Conservation (phyloP, 2,113 vertebrate genomes). For the Pygoscelis adeliae region DNA sequence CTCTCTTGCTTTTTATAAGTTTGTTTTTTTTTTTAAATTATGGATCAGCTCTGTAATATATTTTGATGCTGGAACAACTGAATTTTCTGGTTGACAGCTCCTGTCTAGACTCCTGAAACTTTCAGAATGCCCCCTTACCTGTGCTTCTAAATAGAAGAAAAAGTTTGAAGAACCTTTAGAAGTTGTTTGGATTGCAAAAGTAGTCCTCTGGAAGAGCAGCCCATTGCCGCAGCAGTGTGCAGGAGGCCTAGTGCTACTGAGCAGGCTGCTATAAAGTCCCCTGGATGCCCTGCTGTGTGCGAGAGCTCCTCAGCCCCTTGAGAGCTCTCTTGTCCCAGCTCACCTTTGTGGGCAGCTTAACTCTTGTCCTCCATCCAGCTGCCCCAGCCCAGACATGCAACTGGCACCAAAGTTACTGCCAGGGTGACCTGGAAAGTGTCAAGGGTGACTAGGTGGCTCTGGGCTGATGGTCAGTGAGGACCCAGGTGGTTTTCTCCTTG, state of each 20-base stretch:
- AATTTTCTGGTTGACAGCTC: not conserved
- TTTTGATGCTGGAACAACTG: not conserved
- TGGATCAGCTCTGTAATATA: not conserved
- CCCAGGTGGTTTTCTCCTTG: not conserved
- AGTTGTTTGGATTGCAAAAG: not conserved
- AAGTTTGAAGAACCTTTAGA: not conserved
- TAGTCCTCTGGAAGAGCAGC: not conserved
- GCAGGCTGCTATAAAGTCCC: not conserved
- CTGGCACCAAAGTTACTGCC: not conserved
- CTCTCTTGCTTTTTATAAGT: not conserved
- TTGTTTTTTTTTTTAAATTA: not conserved
- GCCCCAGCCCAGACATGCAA: not conserved
- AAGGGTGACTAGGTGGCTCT: not conserved
- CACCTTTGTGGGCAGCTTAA: not conserved
- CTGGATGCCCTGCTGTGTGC: rapidly evolving
- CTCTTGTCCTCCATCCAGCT: too few relatives aligned
- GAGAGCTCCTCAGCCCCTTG: not conserved
- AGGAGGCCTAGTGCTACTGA: not conserved
- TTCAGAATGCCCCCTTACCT: not conserved
- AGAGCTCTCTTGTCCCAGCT: not conserved
- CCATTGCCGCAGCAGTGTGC: rapidly evolving
- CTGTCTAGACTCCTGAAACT: not conserved
- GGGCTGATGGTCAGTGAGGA: not conserved
- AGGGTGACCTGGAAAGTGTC: not conserved
- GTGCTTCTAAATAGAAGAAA: not conserved